Base-by-base conservation (phyloP, 2,113 vertebrate species). In the Paracanthobrama guichenoti region DNA sequence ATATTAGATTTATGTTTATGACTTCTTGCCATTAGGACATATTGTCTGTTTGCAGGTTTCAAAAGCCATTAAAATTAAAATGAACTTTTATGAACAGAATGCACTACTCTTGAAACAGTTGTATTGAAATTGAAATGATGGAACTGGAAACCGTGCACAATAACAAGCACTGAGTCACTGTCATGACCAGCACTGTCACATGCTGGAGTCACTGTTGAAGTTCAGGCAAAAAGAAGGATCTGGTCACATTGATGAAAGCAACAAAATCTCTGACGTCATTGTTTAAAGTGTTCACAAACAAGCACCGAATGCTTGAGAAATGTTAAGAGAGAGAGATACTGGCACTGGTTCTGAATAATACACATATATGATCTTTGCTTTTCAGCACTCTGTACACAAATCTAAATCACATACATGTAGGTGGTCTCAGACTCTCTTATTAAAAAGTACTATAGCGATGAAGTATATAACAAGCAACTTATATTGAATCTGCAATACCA, bases 241-340 rank as follows among this genome's bases (percentile, higher is more conserved):
- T 67, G 31, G 71, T 48, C 71, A 73, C 71, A 24, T 72, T 44
- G 62, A 72, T 46, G 42, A 72, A 50, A 24, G 14, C 72, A 50
- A 74, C 72, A 50, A 28, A 7, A 50, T 50, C 7, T 53, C 72
- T 75, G n/a, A 71, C 53, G 14, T 53, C 46, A 75, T 16, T 26
- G n/a, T 31, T 55, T 4, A 20, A 67, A 39, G 26, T 31, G 31
- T 75, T 31, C 73, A 75, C 46, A 75, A 75, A 75, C 73, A 75
- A 50, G 42, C 26, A 75, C 16, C 6, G 16, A 16, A 42, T 13
- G 3, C 59, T 1, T 14, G 11, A 59, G 20, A 16, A 50, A 77
- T 22, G n/a, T 20, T 42, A 4, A 76, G 50, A 55, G 20, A 35
- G 48, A 22, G 14, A 28, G 44, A 28, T 18, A 74, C 24, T 46